phyloP scores from a whole-genome alignment of 2,797 vertebrate species.

The Sebastes matsubarae region DNA sequence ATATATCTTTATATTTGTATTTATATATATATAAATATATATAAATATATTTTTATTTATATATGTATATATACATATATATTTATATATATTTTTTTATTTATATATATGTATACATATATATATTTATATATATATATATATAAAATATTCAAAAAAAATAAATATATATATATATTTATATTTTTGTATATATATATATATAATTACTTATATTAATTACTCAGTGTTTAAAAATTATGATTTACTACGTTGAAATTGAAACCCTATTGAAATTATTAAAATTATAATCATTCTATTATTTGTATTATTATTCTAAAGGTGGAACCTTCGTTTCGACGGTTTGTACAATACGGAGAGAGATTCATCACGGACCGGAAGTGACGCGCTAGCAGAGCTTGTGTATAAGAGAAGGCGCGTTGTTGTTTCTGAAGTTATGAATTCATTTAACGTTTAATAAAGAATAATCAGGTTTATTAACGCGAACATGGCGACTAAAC shows the following conservation, averaged over 20 bases:
- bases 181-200: too few species aligned
- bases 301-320: neutral
- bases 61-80: neutral
- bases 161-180: too few species aligned
- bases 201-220: neutral
- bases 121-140: neutral
- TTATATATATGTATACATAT: too few species aligned
- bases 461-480: neutral
- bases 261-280: neutral
- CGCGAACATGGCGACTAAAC: constrained; percentile 81
- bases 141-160: too few species aligned
- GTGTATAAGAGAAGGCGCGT: too few species aligned
- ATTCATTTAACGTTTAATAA: neutral
- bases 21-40: neutral
- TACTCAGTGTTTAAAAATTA: too few species aligned
- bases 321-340: neutral
- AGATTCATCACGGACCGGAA: constrained; percentile 25
- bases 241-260: neutral
- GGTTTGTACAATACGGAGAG: neutral
- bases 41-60: too few species aligned
- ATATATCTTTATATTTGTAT: too few species aligned
- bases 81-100: too few species aligned
- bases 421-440: neutral
- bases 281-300: neutral
- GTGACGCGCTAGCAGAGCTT: neutral